Evolutionary conservation across 2,113 vertebrate genomes (phyloP), one percentile per base, ranked within the genome.

Genomic region (Asarcornis scutulata): DNA sequence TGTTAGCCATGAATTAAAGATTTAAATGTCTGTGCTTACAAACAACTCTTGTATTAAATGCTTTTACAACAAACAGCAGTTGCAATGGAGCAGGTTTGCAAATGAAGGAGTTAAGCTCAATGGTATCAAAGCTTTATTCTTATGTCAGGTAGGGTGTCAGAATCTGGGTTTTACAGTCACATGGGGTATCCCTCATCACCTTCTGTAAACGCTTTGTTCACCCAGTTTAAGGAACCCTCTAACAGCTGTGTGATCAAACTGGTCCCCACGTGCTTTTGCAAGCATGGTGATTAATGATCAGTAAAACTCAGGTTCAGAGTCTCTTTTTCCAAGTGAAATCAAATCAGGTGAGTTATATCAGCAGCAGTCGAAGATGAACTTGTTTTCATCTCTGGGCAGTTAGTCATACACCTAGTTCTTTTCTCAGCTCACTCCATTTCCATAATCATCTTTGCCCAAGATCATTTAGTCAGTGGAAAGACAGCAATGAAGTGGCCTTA

Each of bases 261-360:
- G 20, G 31, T 9, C 20, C 6, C 32, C 38, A 16, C 0, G 3
- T 12, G 59, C 27, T 64, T 42, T 32, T 56, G 71, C 56, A 46
- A 50, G 44, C 22, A 27, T 23, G 15, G 29, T 40, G 56, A 26
- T 73, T 42, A 73, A 31, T 44, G 34, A 31, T 56, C 42, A 56
- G 31, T 12, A 88, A 74, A 0, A 1, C 44, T 77, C 32, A 22
- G 25, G 5, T 85, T 92, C 2, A 2, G 62, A 84, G 66, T 48
- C 53, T 82, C 38, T 68, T 68, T 92, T 64, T 62, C 83, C 53
- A 73, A 85, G 85, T 64, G 9, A 66, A 53, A 40, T 58, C 29
- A 82, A 85, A 58, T 36, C 18, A 52, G 60, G 72, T 13, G 10
- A 87, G 23, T 31, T 32, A 29, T 10, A n/a, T 15, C 31, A 62